Percentiles rank a stretch among this genome's conserved stretches.
Conservation (phyloP, 1,140 invertebrate genomes). For the Littorina saxatilis region DNA sequence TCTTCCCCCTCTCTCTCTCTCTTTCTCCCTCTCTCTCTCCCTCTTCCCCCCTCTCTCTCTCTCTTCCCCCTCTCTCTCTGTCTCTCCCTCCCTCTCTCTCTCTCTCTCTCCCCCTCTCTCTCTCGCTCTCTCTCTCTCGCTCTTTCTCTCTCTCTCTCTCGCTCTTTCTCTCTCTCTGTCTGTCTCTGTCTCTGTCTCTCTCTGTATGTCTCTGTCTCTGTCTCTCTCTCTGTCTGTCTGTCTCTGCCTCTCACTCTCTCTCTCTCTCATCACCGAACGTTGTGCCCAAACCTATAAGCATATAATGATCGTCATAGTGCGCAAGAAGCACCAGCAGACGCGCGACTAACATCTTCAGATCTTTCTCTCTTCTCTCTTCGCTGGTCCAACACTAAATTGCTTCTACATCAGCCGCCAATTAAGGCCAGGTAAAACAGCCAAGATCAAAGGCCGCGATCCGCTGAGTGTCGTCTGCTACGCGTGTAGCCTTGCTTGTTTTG, state of each 20-base stretch:
- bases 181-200: too few species aligned
- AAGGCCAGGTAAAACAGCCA: constrained; percentile 33
- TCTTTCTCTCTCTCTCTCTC: too few species aligned
- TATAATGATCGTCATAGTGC: constrained; percentile 9
- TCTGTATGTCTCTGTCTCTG: too few species aligned
- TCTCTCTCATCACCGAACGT: neutral
- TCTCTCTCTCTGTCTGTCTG: neutral
- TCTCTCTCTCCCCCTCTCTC: too few species aligned
- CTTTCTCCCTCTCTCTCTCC: too few species aligned
- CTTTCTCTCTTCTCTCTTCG: neutral
- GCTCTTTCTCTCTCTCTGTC: too few species aligned
- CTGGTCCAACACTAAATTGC: constrained; percentile 21
- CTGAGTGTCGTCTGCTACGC: constrained; percentile 11
- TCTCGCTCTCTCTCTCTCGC: too few species aligned
- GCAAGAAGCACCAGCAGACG: neutral
- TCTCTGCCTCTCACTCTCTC: neutral
- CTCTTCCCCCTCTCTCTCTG: too few species aligned
- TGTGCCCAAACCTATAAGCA: constrained; percentile 5
- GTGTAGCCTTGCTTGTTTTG: constrained; percentile 8
- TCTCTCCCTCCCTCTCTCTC: too few species aligned
- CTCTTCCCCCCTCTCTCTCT: too few species aligned
- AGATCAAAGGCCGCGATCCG: constrained; percentile 18
- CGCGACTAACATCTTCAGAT: constrained; percentile 17
- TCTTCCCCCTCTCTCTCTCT: too few species aligned
- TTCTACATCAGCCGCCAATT: constrained; percentile 21